phyloP scores from a whole-genome alignment of 2,888 invertebrate species.

The Caenorhabditis afra region DNA sequence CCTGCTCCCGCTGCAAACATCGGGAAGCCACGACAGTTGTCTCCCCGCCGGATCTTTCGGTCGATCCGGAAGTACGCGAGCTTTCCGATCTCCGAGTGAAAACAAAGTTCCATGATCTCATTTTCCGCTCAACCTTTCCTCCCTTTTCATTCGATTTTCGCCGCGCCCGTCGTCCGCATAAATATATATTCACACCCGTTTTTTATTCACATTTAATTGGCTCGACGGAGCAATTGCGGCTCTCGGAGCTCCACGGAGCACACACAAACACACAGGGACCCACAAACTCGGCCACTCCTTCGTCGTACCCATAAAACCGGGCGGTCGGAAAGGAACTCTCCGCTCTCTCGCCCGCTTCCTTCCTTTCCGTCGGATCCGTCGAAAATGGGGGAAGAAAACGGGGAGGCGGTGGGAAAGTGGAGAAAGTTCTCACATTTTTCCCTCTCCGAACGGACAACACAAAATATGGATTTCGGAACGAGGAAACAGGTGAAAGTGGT shows the following conservation, averaged over 20 bases:
- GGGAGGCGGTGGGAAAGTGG: neutral
- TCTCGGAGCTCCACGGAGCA: constrained; percentile 1
- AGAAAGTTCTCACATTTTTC: constrained; percentile 11
- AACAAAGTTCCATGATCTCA: no score
- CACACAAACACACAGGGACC: constrained; percentile 3
- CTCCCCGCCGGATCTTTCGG: no score
- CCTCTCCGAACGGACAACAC: neutral
- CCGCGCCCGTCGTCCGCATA: constrained; percentile 14
- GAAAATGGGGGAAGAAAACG: neutral
- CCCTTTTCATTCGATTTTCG: neutral
- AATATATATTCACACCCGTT: constrained; percentile 42
- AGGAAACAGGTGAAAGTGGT: no score
- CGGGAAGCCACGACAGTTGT: neutral
- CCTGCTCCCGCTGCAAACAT: neutral
- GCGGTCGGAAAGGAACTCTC: constrained; percentile 11
- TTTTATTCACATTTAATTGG: constrained; percentile 57
- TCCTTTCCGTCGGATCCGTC: neutral
- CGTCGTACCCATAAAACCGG: constrained; percentile 5
- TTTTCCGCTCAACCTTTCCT: constrained; percentile 1
- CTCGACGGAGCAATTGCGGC: constrained; percentile 25
- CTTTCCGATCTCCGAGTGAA: no score
- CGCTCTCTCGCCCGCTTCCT: no score
- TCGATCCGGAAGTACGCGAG: neutral
- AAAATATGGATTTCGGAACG: neutral
- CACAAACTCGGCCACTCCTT: constrained; percentile 1